A percentile compares a stretch with the other conserved stretches of the same genome.
phyloP scores from a whole-genome alignment of 2,113 vertebrate genomes.

The Lagopus leucura region DNA sequence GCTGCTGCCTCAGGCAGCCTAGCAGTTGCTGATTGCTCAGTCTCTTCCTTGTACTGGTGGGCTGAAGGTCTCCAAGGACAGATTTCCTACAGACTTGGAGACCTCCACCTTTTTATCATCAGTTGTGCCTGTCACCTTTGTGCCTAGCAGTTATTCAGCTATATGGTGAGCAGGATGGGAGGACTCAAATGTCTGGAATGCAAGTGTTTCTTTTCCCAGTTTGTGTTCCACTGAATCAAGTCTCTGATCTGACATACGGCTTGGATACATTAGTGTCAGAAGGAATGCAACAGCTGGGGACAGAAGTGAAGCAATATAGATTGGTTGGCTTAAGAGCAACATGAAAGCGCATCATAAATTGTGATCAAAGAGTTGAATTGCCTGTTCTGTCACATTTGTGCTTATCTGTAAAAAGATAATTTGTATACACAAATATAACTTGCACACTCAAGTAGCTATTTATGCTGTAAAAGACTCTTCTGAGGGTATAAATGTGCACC shows the following conservation, averaged over 20 bases:
- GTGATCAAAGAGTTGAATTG: background rate
- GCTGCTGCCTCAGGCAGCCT: background rate
- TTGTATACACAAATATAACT: background rate
- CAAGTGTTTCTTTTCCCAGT: background rate
- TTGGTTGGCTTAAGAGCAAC: background rate
- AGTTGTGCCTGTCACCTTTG: background rate
- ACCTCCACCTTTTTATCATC: background rate
- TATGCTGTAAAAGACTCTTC: background rate
- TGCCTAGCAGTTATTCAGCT: background rate
- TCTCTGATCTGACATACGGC: background rate
- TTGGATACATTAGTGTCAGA: background rate
- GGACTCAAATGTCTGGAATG: background rate
- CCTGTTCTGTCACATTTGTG: background rate
- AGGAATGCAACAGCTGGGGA: background rate
- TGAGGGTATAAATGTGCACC: background rate
- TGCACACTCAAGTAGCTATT: background rate
- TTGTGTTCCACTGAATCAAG: background rate
- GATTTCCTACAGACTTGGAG: background rate
- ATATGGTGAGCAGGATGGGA: background rate
- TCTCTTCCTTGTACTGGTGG: background rate
- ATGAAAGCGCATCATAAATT: background rate
- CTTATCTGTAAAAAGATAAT: background rate
- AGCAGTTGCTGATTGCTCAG: background rate
- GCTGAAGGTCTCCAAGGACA: background rate
- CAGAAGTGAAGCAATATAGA: background rate